Base-by-base conservation (phyloP, 2,888 invertebrate species). In the Piscicola geometra region DNA sequence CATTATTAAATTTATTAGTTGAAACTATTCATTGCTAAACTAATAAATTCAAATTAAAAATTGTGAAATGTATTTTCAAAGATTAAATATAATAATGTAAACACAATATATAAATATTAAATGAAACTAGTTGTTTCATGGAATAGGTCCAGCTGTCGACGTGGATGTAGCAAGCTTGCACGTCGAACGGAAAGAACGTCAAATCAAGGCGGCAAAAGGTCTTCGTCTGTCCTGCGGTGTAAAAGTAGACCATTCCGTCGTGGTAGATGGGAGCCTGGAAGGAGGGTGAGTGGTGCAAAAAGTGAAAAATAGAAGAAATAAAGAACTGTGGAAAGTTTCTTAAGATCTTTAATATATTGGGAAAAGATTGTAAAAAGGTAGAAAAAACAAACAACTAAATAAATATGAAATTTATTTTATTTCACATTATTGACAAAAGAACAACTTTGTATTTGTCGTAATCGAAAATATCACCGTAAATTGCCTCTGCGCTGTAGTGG, bases 101-200 rank as follows among this genome's bases (percentile, higher is more conserved):
- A n/a, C n/a, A n/a, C n/a, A n/a, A n/a, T n/a, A n/a, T n/a, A n/a
- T n/a, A n/a, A n/a, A n/a, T n/a, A n/a, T n/a, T n/a, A 30, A n/a
- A 64, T 1, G 25, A 1, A 25, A 67, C 33, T 5, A 67, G 33
- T 25, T 75, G 75, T 18, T 67, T 41, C 1, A 25, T 64, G n/a
- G 75, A 47, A 32, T 76, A 76, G 47, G 76, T 76, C 76, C 76
- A 76, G 52, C 66, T 64, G 33, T 72, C 76, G 25, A 76, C 66
- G n/a, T 66, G 71, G 33, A 76, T 72, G 47, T 64, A 66, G 36
- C 76, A 76, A n/a, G 71, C 33, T 28, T 76, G 76, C 18, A 41
- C 60, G 72, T 76, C 76, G 47, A 76, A 76, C 28, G 76, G 76
- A 35, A 76, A 76, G 67, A 72, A 76, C 25, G 72, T 72, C 41